phyloP scores from a whole-genome alignment of 2,113 vertebrate species.

The Oreochromis niloticus region DNA sequence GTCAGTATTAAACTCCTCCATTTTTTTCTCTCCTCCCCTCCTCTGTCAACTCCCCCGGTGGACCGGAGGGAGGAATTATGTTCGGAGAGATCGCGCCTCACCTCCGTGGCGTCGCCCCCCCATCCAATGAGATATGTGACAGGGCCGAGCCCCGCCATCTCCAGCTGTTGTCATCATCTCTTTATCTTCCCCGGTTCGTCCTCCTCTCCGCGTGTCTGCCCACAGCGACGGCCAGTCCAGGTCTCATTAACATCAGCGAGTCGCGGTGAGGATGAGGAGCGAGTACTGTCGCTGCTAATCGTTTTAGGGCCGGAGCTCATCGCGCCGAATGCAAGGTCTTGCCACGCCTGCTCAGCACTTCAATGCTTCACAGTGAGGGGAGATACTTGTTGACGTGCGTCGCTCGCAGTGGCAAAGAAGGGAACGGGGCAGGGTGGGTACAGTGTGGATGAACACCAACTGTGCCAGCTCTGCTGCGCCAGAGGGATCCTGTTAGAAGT shows the following conservation, averaged over 20 bases:
- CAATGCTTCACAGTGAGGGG: neutral
- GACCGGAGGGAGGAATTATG: slow-evolving; percentile 46
- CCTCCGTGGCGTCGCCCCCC: neutral
- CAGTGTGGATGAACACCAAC: neutral
- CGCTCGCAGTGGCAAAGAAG: neutral
- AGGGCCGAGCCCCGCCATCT: slow-evolving; percentile 9
- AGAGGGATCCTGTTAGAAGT: neutral
- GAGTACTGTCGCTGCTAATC: slow-evolving; percentile 12
- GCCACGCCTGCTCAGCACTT: neutral
- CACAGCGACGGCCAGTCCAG: slow-evolving; percentile 25
- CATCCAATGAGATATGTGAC: slow-evolving; percentile 47
- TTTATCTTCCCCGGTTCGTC: neutral
- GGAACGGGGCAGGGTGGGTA: neutral
- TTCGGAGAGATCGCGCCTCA: slow-evolving; percentile 6
- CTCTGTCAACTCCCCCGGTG: neutral
- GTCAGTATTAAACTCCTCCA: slow-evolving; percentile 46
- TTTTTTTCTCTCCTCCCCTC: neutral
- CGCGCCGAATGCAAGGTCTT: neutral
- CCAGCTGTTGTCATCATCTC: slow-evolving; percentile 46
- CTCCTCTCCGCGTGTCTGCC: neutral
- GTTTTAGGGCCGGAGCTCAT: neutral
- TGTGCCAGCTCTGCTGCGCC: neutral
- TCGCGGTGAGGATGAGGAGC: neutral
- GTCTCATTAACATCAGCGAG: slow-evolving; percentile 30
- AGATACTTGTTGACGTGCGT: slow-evolving; percentile 27